Percentiles rank a stretch among this genome's conserved stretches.
These are phyloP conservation scores for Minunthozetes semirufus DNA, from an alignment of 2,888 invertebrate genomes.

Conservation along the genomic window DNA sequence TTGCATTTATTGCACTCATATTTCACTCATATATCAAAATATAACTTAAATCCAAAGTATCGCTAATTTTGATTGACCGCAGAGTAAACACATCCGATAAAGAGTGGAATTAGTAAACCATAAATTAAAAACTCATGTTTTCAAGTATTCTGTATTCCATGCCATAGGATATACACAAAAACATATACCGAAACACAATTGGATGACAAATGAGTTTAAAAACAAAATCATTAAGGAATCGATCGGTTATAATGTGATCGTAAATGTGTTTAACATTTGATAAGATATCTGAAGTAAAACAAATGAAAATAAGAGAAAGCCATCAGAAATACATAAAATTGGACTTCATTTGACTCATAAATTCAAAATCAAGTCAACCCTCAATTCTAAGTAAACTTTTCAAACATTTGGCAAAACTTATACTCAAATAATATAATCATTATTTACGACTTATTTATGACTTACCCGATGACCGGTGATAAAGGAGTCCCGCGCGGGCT, in stretches of 20 bases:
- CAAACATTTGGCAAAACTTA: neutral
- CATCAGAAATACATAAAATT: neutral
- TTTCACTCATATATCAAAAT: neutral
- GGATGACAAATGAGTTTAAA: neutral
- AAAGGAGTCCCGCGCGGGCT: constrained; percentile 43
- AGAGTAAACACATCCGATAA: constrained; percentile 11
- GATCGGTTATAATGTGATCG: constrained; percentile 1
- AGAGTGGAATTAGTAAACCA: constrained; percentile 14
- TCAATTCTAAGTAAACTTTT: neutral
- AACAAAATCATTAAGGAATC: neutral
- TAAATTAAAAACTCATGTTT: neutral
- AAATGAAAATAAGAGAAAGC: neutral
- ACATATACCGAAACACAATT: neutral
- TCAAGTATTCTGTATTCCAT: neutral
- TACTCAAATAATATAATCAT: neutral
- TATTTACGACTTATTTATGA: constrained; percentile 10
- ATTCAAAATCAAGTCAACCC: neutral
- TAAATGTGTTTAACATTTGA: neutral
- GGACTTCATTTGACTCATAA: neutral
- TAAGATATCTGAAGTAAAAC: neutral
- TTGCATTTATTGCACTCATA: neutral
- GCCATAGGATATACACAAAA: neutral
- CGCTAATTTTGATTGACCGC: constrained; percentile 4
- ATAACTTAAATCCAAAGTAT: neutral
- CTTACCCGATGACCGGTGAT: constrained; percentile 43